Percentiles rank a stretch among this genome's conserved stretches.
phyloP scores from a whole-genome alignment of 2,797 vertebrate species.

The Tadarida brasiliensis region DNA sequence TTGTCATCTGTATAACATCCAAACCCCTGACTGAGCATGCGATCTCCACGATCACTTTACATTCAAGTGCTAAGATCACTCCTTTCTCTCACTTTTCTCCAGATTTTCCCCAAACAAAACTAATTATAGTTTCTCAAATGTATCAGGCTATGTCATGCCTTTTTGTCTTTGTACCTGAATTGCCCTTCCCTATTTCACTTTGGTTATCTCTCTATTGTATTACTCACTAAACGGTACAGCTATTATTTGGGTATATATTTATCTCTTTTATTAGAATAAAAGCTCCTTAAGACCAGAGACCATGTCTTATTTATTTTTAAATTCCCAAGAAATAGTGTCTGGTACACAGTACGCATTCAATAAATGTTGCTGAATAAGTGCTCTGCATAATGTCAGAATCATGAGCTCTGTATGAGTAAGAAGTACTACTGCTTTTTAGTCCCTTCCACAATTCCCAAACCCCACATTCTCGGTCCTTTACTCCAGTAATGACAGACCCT shows the following conservation, averaged over 20 bases:
- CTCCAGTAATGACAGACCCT: not conserved
- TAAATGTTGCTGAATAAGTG: not conserved
- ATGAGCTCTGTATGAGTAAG: not conserved
- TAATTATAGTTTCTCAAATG: slow-evolving; percentile 15
- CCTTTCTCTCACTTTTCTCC: not conserved
- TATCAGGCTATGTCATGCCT: not conserved
- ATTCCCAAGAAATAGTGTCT: slow-evolving; percentile 7
- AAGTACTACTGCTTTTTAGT: not conserved
- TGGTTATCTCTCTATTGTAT: not conserved
- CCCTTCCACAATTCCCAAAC: not conserved
- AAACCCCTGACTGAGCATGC: not conserved
- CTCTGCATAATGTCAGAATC: slow-evolving; percentile 37
- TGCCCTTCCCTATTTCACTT: not conserved
- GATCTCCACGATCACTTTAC: not conserved
- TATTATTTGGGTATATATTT: not conserved
- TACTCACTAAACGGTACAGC: not conserved
- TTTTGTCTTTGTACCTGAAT: not conserved
- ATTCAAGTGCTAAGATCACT: not conserved
- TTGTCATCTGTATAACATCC: not conserved
- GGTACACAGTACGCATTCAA: not conserved
- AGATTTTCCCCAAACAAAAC: slow-evolving; percentile 22
- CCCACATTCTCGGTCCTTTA: not conserved
- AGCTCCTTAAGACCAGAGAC: slow-evolving; percentile 30
- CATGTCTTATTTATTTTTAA: slow-evolving; percentile 51
- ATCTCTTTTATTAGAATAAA: slow-evolving; percentile 15